phyloP scores from a whole-genome alignment of 2,888 invertebrate species.

The Acheta domesticus region DNA sequence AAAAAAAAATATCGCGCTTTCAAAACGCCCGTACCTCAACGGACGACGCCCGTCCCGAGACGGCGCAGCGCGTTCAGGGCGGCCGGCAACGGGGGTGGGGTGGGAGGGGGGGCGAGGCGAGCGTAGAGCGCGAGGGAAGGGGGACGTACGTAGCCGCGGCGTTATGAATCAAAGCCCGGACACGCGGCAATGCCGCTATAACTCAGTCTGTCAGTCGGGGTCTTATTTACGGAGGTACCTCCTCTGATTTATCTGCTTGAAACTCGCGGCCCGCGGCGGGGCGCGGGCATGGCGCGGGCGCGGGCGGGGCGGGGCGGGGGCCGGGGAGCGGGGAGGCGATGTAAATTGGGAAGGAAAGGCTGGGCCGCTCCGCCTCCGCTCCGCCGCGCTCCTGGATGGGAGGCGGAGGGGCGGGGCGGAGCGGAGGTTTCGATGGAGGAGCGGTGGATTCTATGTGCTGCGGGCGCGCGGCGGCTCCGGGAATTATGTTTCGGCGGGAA shows the following conservation, averaged over 20 bases:
- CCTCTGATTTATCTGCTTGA: slow-evolving; percentile 5
- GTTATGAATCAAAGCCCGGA: slow-evolving; percentile 10
- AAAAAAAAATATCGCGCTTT: too few relatives aligned
- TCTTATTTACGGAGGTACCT: slow-evolving; percentile 1
- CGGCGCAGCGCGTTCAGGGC: background rate
- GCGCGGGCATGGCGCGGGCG: background rate
- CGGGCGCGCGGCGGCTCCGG: too few relatives aligned
- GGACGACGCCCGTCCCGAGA: background rate
- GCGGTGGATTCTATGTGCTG: too few relatives aligned
- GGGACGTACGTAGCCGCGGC: slow-evolving; percentile 3
- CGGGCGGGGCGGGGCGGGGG: background rate
- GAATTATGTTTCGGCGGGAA: too few relatives aligned
- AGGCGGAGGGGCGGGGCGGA: background rate
- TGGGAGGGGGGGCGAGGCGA: background rate
- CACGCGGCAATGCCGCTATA: slow-evolving; percentile 1
- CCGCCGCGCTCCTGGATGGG: background rate
- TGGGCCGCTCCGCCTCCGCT: background rate
- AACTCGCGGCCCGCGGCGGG: background rate
- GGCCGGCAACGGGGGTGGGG: background rate
- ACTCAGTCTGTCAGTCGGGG: slow-evolving; percentile 18
- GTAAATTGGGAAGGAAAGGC: slow-evolving; percentile 7
- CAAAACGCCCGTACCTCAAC: too few relatives aligned
- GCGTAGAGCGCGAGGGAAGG: background rate
- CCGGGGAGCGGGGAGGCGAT: background rate
- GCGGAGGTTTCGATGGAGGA: background rate